A percentile compares a stretch with the other conserved stretches of the same genome.
phyloP scores from a whole-genome alignment of 2,888 invertebrate genomes.

The Drosophila cognata region DNA sequence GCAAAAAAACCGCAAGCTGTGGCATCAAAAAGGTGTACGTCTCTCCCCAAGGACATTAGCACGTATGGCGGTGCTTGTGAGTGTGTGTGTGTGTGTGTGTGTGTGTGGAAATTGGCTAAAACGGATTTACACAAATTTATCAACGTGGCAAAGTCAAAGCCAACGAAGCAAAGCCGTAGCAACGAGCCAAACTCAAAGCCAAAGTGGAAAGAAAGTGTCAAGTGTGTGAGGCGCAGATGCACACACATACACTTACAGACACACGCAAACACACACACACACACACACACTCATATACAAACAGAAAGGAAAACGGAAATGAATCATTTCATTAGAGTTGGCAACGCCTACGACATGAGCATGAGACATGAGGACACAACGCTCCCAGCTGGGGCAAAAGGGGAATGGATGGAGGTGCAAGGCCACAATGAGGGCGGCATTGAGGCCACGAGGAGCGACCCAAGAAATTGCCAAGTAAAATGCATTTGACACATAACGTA shows the following conservation, averaged over 20 bases:
- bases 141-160: constrained; percentile 75
- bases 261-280: constrained; percentile 9
- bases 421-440: constrained; percentile 17
- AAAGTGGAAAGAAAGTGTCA: constrained; percentile 76
- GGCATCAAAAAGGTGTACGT: constrained; percentile 69
- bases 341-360: constrained; percentile 78
- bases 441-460: constrained; percentile 62
- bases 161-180: constrained; percentile 66
- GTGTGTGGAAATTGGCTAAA: constrained; percentile 76
- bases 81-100: constrained; percentile 11
- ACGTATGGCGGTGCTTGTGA: constrained; percentile 25
- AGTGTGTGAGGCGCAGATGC: constrained; percentile 53
- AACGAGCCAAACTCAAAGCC: constrained; percentile 55
- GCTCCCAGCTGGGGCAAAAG: constrained; percentile 4
- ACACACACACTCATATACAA: constrained; percentile 24
- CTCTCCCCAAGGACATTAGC: constrained; percentile 77
- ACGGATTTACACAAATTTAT: constrained; percentile 83
- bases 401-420: neutral
- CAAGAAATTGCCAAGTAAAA: constrained; percentile 76
- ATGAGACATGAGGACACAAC: constrained; percentile 57
- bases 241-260: constrained; percentile 24
- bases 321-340: constrained; percentile 84
- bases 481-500: constrained; percentile 79
- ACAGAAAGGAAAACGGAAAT: constrained; percentile 82
- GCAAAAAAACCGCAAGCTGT: constrained; percentile 58